Evolutionary conservation across 2,888 invertebrate species (phyloP), one percentile per base, ranked within the genome.

Genomic region (Volucella bombylans): DNA sequence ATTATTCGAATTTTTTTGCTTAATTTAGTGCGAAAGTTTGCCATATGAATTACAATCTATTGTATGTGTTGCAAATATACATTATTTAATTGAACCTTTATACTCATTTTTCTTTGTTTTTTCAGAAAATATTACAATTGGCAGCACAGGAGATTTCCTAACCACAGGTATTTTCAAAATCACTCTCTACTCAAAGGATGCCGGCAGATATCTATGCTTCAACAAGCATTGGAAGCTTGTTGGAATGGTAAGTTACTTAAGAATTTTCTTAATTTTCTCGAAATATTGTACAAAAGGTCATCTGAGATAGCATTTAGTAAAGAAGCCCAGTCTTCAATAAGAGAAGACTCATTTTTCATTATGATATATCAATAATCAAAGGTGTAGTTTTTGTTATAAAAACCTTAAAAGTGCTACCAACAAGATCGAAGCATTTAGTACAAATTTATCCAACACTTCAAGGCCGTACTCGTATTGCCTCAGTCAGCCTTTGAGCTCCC

Each of bases 111-210:
- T 68, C 52, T 55, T 74, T 55, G 72, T 31, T 57, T 14, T 87
- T 88, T 12, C 77, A 91, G 91, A 91, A 88, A 90, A 89, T 87
- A 89, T 91, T 79, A 90, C 88, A 68, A 90, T 90, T 89, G 88
- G 89, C 88, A 88, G 88, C 88, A 89, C 89, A 87, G 89, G 89
- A 88, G 90, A 90, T 88, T 88, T 87, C 61, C 76, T 89, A 78
- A 87, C 86, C 87, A 83, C 78, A 67, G 85, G 85, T 76, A 89
- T 89, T 78, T 90, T 90, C 90, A 90, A 89, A 88, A 89, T 91
- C 74, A 90, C 90, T 76, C 87, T 91, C 43, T 91, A 89, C 89
- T 89, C 90, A 87, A 89, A 88, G 87, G 89, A 90, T 88, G 91
- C 90, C 82, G 88, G 88, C 49, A 89, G 88, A 54, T 91, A 89